Base-by-base conservation (phyloP, 2,113 vertebrate genomes). In the Manacus vitellinus region DNA sequence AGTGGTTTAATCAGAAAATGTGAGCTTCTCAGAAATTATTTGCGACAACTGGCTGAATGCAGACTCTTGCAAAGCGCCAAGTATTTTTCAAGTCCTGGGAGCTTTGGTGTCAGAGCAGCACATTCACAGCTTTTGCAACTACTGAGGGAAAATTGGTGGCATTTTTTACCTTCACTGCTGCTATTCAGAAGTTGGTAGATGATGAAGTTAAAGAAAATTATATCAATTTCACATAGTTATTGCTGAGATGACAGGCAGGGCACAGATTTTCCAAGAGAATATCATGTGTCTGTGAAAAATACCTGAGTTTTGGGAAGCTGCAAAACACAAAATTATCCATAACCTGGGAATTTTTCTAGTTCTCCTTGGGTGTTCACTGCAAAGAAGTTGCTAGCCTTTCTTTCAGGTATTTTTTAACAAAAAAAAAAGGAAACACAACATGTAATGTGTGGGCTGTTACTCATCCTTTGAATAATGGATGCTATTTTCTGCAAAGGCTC, bases 401-500 rank as follows among this genome's bases (percentile, higher is more conserved):
- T 93, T 75, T 28, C 49, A 72, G 49, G 43, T 14, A 2, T 93
- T 93, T 96, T 49, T 68, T 72, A 61, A 41, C 39, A 39, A 41
- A 68, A 37, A 37, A 43, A 54, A 74, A 83, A 54, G 56, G 43
- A 92, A 94, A 67, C 19, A 27, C 21, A 70, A 39, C 47, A 35
- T 54, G 33, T 85, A 91, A 68, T 73, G 52, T 77, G 47, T 86
- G 70, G 85, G n/a, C 74, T 93, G 54, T 91, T 91, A 96, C 81
- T 93, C 71, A 92, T 79, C 93, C 66, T 78, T 72, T 78, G 87
- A 95, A 79, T 87, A 94, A 91, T 46, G 25, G 62, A 51, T 84
- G 44, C 68, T 96, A 44, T 82, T 85, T 94, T 88, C 84, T 76
- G 43, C 52, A 59, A 83, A 92, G 27, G n/a, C 58, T 83, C 30